These are phyloP conservation scores for Oeneis ivallda DNA, from an alignment of 2,888 invertebrate genomes.

Conservation along the genomic window DNA sequence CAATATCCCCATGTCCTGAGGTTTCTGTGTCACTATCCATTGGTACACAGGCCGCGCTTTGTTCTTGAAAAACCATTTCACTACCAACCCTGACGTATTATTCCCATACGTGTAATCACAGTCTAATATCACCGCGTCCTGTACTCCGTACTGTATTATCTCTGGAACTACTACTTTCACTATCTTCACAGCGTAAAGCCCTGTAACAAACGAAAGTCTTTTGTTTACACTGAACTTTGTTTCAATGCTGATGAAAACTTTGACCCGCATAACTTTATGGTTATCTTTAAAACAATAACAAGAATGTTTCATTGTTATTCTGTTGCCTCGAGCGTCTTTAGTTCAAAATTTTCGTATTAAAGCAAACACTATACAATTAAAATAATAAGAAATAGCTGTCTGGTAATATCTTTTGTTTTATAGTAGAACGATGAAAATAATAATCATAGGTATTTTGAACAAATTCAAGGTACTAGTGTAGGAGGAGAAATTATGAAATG, in stretches of 20 bases:
- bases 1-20: slow-evolving; percentile 83
- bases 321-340: slow-evolving; percentile 4
- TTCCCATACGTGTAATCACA: slow-evolving; percentile 86
- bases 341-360: slow-evolving; percentile 14
- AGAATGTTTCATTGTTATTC: slow-evolving; percentile 22
- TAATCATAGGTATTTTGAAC: neutral
- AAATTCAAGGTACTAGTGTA: neutral
- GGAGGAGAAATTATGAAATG: neutral
- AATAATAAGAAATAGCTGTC: slow-evolving; percentile 5
- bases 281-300: slow-evolving; percentile 30
- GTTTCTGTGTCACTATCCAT: slow-evolving; percentile 87
- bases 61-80: slow-evolving; percentile 89
- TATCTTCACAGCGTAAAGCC: slow-evolving; percentile 81
- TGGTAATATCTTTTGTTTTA: slow-evolving; percentile 10
- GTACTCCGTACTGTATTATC: slow-evolving; percentile 83
- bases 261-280: slow-evolving; percentile 20
- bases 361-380: slow-evolving; percentile 4
- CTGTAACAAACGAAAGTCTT: slow-evolving; percentile 70
- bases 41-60: slow-evolving; percentile 87
- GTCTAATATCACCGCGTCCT: slow-evolving; percentile 85
- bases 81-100: slow-evolving; percentile 85
- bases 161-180: slow-evolving; percentile 83
- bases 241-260: slow-evolving; percentile 27
- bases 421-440: neutral
- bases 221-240: slow-evolving; percentile 31